These are phyloP conservation scores for Oplegnathus fasciatus DNA, from an alignment of 2,113 vertebrate genomes.

Conservation along the genomic window DNA sequence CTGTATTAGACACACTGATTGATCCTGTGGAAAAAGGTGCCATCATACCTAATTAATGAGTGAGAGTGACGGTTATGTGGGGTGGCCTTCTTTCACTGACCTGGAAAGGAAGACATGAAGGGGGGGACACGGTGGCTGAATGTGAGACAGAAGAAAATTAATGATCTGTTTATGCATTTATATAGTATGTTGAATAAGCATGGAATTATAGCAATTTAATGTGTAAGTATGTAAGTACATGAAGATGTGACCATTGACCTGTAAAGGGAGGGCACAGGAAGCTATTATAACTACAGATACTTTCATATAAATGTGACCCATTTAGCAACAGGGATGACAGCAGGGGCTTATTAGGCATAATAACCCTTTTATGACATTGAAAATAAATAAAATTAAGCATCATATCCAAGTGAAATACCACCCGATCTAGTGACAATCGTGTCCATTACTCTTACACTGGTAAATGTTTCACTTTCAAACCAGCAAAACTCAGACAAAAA, in stretches of 20 bases:
- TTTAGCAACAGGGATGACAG: neutral
- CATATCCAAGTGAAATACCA: neutral
- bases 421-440: neutral
- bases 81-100: slow-evolving; percentile 56
- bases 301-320: slow-evolving; percentile 2
- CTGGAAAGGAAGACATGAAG: slow-evolving; percentile 63
- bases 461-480: slow-evolving; percentile 25
- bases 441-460: neutral
- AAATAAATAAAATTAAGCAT: slow-evolving; percentile 1
- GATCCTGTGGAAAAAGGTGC: slow-evolving; percentile 72
- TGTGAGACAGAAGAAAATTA: slow-evolving; percentile 46
- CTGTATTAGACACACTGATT: slow-evolving; percentile 76
- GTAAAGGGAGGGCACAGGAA: neutral
- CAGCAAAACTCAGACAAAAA: slow-evolving; percentile 17
- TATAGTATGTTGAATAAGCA: slow-evolving; percentile 26
- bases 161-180: slow-evolving; percentile 63
- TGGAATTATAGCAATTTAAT: slow-evolving; percentile 37
- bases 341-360: neutral
- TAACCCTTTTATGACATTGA: slow-evolving; percentile 6
- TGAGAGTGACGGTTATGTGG: slow-evolving; percentile 37
- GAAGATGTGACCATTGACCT: slow-evolving; percentile 30
- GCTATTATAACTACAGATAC: neutral
- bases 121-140: slow-evolving; percentile 23
- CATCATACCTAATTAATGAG: slow-evolving; percentile 75
- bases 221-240: slow-evolving; percentile 12